A percentile compares a stretch with the other conserved stretches of the same genome.
These are phyloP conservation scores for Labroides dimidiatus DNA, from an alignment of 2,797 vertebrate genomes.

Conservation along the genomic window DNA sequence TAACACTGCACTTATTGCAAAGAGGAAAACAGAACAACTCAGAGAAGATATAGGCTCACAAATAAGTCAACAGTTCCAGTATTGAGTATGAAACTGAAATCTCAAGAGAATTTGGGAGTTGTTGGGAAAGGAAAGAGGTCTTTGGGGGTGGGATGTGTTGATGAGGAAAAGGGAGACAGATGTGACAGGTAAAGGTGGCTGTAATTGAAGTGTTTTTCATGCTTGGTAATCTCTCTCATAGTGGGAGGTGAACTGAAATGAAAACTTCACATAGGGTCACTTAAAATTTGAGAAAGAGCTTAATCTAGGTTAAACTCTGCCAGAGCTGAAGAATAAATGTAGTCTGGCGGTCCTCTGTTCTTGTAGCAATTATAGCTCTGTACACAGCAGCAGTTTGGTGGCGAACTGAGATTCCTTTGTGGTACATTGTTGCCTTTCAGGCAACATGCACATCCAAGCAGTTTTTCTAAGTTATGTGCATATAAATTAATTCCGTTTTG, in stretches of 20 bases:
- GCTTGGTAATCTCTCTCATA: not conserved
- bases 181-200: not conserved
- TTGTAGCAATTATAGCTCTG: slow-evolving; percentile 37
- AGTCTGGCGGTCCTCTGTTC: slow-evolving; percentile 41
- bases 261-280: not conserved
- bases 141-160: not conserved
- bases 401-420: slow-evolving; percentile 47
- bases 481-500: slow-evolving; percentile 51
- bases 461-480: slow-evolving; percentile 62
- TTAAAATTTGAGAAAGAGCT: not conserved
- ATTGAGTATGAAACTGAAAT: too few species aligned
- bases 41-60: too few species aligned
- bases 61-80: too few species aligned
- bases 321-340: slow-evolving; percentile 23
- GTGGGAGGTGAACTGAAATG: not conserved
- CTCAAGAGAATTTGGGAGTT: too few species aligned
- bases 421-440: slow-evolving; percentile 46
- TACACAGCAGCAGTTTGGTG: slow-evolving; percentile 32
- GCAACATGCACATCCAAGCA: slow-evolving; percentile 52
- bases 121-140: not conserved
- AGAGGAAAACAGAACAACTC: too few species aligned
- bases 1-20: too few species aligned
- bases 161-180: not conserved
- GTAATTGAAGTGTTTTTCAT: not conserved
- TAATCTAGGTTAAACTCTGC: slow-evolving; percentile 36